Percentiles rank a stretch among this genome's conserved stretches.
Evolutionary conservation across 2,888 invertebrate genomes (phyloP).

Genomic region (Calephelis perditalis): DNA sequence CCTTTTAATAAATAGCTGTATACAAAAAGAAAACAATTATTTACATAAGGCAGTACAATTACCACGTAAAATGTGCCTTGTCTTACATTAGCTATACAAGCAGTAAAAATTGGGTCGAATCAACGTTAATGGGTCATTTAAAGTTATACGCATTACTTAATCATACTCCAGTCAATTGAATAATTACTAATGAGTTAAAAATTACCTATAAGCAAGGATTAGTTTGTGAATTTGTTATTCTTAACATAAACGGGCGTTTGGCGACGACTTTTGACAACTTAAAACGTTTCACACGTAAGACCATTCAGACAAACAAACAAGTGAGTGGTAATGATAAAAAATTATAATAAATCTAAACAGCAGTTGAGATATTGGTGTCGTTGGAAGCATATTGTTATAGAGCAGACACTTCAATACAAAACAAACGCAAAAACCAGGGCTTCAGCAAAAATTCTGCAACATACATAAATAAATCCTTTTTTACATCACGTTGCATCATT

Average conservation of each 20-base stretch:
- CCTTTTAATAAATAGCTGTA: conserved; percentile 79
- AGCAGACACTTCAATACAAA: too few species aligned
- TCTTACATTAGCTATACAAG: conserved; percentile 75
- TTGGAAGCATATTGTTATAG: too few species aligned
- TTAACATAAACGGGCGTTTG: conserved; percentile 36
- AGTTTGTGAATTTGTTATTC: conserved; percentile 74
- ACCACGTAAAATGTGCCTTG: conserved; percentile 73
- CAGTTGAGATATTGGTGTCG: too few species aligned
- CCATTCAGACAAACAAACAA: too few species aligned
- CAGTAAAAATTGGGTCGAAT: conserved; percentile 64
- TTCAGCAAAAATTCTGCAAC: too few species aligned
- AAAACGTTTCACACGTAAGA: neutral
- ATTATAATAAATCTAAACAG: too few species aligned
- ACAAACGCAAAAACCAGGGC: too few species aligned
- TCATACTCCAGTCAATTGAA: conserved; percentile 67
- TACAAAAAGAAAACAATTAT: conserved; percentile 76
- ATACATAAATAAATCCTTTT: too few species aligned
- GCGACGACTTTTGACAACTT: conserved; percentile 15
- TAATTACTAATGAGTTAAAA: conserved; percentile 71
- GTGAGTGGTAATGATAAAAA: too few species aligned
- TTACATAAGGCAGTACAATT: conserved; percentile 77
- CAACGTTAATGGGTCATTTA: conserved; percentile 59
- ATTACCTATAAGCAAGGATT: conserved; percentile 71
- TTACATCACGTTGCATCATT: too few species aligned
- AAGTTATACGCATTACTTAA: conserved; percentile 54